phyloP scores from a whole-genome alignment of 2,113 vertebrate species.

The Cynopterus brachyotis region DNA sequence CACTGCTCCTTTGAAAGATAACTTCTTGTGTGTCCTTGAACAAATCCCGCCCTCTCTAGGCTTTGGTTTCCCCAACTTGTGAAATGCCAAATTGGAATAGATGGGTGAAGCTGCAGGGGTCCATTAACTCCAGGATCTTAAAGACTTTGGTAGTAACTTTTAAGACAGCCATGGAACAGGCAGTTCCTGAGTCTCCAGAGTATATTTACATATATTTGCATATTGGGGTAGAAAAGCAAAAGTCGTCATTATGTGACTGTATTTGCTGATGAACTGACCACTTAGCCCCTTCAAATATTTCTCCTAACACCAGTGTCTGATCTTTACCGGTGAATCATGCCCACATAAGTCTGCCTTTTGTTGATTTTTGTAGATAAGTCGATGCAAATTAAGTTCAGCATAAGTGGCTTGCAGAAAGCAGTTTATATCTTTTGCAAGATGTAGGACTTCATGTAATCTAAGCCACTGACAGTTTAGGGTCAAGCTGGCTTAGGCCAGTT shows the following conservation, averaged over 20 bases:
- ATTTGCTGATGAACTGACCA: neutral
- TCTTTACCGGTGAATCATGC: neutral
- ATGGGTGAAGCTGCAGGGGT: neutral
- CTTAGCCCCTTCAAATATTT: neutral
- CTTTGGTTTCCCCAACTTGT: neutral
- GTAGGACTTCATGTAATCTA: neutral
- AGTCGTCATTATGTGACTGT: neutral
- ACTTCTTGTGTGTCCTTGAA: neutral
- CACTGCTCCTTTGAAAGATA: neutral
- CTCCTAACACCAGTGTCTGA: neutral
- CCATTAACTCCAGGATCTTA: neutral
- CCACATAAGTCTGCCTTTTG: neutral
- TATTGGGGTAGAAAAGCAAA: slow-evolving; percentile 5
- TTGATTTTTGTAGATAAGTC: neutral
- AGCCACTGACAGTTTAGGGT: neutral
- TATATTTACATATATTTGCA: neutral
- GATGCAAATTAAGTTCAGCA: neutral
- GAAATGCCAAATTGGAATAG: neutral
- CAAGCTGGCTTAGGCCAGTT: neutral
- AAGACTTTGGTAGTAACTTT: neutral
- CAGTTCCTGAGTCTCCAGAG: neutral
- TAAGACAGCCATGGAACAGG: neutral
- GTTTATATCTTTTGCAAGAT: neutral
- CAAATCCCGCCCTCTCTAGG: neutral
- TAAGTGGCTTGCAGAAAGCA: neutral